A percentile compares a stretch with the other conserved stretches of the same genome.
These are phyloP conservation scores for Potamarius usumacintae DNA, from an alignment of 2,113 vertebrate species.

Conservation along the genomic window DNA sequence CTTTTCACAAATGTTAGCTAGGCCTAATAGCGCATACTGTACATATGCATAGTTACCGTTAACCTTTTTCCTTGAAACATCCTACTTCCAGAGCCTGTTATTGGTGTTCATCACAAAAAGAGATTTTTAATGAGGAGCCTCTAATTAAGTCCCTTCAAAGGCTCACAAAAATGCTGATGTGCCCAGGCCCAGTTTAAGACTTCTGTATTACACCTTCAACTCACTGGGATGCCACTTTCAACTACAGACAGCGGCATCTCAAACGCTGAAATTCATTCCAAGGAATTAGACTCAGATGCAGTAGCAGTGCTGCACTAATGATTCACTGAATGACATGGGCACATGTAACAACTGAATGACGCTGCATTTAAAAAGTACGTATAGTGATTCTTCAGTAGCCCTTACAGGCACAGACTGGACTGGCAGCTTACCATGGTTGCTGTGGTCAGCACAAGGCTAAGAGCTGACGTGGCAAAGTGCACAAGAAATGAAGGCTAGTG, in stretches of 20 bases:
- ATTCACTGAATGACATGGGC: conserved; percentile 22
- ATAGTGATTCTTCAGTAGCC: conserved; percentile 44
- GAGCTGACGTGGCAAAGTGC: conserved; percentile 68
- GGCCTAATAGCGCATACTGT: background rate
- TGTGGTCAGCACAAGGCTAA: conserved; percentile 64
- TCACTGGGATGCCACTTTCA: background rate
- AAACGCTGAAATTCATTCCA: background rate
- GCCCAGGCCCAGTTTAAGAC: background rate
- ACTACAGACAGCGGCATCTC: background rate
- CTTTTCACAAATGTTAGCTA: background rate
- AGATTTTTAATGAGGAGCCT: background rate
- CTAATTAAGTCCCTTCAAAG: background rate
- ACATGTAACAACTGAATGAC: conserved; percentile 3
- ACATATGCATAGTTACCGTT: background rate
- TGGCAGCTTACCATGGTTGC: conserved; percentile 58
- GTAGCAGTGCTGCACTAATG: background rate
- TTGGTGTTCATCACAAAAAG: background rate
- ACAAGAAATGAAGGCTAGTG: conserved; percentile 51
- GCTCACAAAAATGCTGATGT: background rate
- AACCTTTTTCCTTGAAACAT: background rate
- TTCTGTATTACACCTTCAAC: background rate
- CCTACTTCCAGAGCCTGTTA: background rate
- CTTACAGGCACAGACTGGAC: conserved; percentile 54
- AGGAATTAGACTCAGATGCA: background rate
- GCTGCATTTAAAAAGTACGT: conserved; percentile 28